These are phyloP conservation scores for Nannoperca obscura DNA, from an alignment of 2,797 vertebrate genomes.

Conservation along the genomic window DNA sequence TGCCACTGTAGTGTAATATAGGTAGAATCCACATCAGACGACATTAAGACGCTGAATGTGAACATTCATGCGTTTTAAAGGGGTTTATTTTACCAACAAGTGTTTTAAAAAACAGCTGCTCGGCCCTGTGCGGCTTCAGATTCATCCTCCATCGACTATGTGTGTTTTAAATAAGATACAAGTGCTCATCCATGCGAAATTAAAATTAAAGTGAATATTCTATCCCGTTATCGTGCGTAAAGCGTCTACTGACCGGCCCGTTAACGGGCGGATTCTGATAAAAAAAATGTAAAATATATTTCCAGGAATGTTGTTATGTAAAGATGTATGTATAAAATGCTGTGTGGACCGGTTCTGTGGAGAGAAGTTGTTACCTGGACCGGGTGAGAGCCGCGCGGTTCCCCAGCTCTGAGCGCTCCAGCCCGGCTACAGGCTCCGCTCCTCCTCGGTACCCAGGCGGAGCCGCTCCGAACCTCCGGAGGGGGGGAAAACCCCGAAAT, in stretches of 20 bases:
- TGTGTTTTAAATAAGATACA: constrained; percentile 39
- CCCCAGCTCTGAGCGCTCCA: constrained; percentile 76
- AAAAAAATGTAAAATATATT: neutral
- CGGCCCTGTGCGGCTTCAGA: neutral
- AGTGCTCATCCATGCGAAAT: constrained; percentile 36
- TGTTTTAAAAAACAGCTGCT: constrained; percentile 41
- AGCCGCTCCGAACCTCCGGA: constrained; percentile 64
- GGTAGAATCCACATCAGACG: constrained; percentile 54
- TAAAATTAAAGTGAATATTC: constrained; percentile 41
- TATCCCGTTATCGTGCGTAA: constrained; percentile 48
- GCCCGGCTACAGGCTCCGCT: constrained; percentile 74
- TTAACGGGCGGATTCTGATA: neutral
- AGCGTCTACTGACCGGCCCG: constrained; percentile 1
- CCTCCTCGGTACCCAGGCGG: constrained; percentile 66
- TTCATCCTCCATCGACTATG: constrained; percentile 7
- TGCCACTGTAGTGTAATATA: constrained; percentile 52
- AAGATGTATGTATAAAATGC: neutral
- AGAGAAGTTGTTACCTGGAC: constrained; percentile 81
- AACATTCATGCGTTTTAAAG: constrained; percentile 15
- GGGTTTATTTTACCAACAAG: constrained; percentile 56
- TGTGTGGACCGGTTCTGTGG: constrained; percentile 7
- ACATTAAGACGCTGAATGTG: constrained; percentile 49
- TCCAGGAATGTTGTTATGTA: neutral
- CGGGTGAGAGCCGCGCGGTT: constrained; percentile 69
- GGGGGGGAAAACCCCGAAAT: constrained; percentile 21